Evolutionary conservation across 2,888 invertebrate species (phyloP).

Genomic region (Malachius bipustulatus): DNA sequence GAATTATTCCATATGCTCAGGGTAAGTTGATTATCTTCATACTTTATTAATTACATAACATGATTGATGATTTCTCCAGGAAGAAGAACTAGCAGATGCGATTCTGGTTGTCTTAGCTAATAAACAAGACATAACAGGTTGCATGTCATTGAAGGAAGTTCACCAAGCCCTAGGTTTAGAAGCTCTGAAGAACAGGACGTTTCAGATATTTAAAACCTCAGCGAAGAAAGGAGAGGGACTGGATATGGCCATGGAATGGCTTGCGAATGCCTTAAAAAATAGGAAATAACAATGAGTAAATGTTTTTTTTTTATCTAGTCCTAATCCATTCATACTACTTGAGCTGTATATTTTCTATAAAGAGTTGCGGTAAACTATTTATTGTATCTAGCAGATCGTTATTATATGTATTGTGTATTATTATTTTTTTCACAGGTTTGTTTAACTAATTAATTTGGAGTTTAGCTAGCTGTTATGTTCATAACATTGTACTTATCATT

Average conservation of each 20-base stretch:
- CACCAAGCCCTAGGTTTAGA: slow-evolving; percentile 93
- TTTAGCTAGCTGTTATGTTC: too few species aligned
- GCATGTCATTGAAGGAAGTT: slow-evolving; percentile 92
- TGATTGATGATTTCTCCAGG: slow-evolving; percentile 43
- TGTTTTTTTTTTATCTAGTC: background rate
- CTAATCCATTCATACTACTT: background rate
- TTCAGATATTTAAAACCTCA: slow-evolving; percentile 99
- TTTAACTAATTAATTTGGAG: too few species aligned
- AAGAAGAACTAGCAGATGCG: slow-evolving; percentile 93
- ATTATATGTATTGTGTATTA: too few species aligned
- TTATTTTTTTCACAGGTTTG: too few species aligned
- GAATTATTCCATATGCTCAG: slow-evolving; percentile 94
- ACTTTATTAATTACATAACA: background rate
- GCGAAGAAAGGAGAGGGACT: slow-evolving; percentile 96
- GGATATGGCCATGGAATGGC: slow-evolving; percentile 99
- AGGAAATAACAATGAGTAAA: slow-evolving; percentile 60
- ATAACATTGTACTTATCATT: too few species aligned
- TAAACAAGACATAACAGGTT: slow-evolving; percentile 98
- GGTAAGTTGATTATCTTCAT: slow-evolving; percentile 44
- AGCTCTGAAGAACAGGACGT: slow-evolving; percentile 89
- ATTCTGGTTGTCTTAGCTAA: slow-evolving; percentile 95
- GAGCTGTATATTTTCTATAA: too few species aligned
- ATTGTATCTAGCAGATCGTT: too few species aligned
- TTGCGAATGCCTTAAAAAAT: slow-evolving; percentile 79
- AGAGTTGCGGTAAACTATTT: too few species aligned